phyloP scores from a whole-genome alignment of 2,113 vertebrate species.

The Illadopsis cleaveri region DNA sequence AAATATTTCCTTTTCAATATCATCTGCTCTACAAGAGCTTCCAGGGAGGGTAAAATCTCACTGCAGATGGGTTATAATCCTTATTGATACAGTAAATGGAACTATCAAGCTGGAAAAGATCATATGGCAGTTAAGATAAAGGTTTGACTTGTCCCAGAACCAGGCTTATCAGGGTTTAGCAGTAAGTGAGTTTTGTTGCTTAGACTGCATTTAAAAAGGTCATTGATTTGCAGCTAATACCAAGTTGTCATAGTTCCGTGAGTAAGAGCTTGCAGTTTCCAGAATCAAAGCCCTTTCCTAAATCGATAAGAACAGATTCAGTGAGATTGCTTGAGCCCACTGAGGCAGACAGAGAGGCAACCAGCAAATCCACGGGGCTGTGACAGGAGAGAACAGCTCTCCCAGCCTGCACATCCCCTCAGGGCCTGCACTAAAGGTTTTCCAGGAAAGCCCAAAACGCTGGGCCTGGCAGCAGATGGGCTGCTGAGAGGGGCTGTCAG shows the following conservation, averaged over 20 bases:
- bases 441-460: neutral
- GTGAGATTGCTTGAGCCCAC: slow-evolving; percentile 54
- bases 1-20: slow-evolving; percentile 23
- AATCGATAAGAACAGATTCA: slow-evolving; percentile 77
- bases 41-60: slow-evolving; percentile 12
- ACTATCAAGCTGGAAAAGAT: slow-evolving; percentile 73
- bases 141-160: slow-evolving; percentile 65
- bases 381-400: neutral
- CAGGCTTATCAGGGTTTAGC: slow-evolving; percentile 74
- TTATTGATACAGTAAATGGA: slow-evolving; percentile 68
- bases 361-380: neutral
- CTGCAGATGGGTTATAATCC: slow-evolving; percentile 58
- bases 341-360: slow-evolving; percentile 12
- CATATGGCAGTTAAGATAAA: slow-evolving; percentile 78
- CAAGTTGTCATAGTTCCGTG: slow-evolving; percentile 80
- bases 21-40: slow-evolving; percentile 24
- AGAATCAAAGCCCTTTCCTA: slow-evolving; percentile 78
- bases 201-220: slow-evolving; percentile 75
- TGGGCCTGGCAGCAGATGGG: neutral
- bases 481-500: neutral
- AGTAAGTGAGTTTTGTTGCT: slow-evolving; percentile 70
- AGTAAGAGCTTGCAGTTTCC: slow-evolving; percentile 72
- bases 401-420: neutral
- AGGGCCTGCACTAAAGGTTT: neutral
- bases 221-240: slow-evolving; percentile 84